Percentiles rank a stretch among this genome's conserved stretches.
phyloP scores from a whole-genome alignment of 1,140 invertebrate species.

The Tetraneura akinire region DNA sequence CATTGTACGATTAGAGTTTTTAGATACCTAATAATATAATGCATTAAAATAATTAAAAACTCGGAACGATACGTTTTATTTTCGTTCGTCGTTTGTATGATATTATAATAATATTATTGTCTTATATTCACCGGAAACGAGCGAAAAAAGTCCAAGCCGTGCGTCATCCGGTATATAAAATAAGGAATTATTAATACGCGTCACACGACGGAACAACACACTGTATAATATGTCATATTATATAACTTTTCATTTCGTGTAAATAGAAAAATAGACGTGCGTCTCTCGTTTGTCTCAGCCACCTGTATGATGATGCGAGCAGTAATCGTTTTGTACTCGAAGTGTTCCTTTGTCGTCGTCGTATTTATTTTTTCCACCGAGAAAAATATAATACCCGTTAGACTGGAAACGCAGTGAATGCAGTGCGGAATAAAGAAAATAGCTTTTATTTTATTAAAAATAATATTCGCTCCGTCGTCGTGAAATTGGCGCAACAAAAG shows the following conservation, averaged over 20 bases:
- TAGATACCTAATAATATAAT: no score
- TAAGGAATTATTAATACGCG: no score
- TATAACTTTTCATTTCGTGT: not conserved
- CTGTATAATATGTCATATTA: no score
- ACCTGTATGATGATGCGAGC: not conserved
- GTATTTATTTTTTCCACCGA: not conserved
- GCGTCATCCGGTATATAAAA: no score
- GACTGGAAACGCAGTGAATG: constrained; percentile 28
- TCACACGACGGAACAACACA: not conserved
- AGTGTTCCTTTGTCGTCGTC: constrained; percentile 11
- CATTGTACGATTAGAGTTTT: no score
- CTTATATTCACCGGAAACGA: no score
- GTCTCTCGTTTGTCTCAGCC: not conserved
- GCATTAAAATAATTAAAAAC: no score
- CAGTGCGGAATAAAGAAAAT: constrained; percentile 54
- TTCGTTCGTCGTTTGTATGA: no score
- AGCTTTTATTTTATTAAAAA: constrained; percentile 19
- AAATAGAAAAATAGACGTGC: constrained; percentile 3
- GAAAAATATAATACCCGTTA: constrained; percentile 20
- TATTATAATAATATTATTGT: no score
- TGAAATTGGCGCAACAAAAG: constrained; percentile 15
- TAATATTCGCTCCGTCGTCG: constrained; percentile 6
- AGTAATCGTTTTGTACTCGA: constrained; percentile 29
- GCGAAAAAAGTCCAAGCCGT: no score
- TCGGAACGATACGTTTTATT: no score